These are phyloP conservation scores for Babyrousa celebensis DNA, from an alignment of 2,797 vertebrate genomes.

Conservation along the genomic window DNA sequence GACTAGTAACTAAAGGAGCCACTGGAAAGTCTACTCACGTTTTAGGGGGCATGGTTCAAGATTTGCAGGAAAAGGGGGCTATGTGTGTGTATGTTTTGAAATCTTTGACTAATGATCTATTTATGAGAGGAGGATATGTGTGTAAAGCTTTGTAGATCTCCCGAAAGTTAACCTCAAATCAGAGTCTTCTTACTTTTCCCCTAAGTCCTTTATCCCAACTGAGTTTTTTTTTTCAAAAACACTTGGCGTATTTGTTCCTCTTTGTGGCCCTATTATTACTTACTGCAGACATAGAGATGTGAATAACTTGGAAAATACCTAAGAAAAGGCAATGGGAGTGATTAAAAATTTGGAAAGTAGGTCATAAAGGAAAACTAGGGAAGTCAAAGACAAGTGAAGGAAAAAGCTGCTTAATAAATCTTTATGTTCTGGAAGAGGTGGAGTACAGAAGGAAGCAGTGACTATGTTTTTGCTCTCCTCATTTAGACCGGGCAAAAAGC, in stretches of 20 bases:
- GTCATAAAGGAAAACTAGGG: neutral
- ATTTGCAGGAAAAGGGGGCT: neutral
- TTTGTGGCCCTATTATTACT: neutral
- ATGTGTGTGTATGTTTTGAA: neutral
- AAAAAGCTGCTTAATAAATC: constrained; percentile 2
- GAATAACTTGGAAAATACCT: neutral
- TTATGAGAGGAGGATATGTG: neutral
- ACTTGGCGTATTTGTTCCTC: neutral
- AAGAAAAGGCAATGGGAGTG: neutral
- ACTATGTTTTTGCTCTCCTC: neutral
- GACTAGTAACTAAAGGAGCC: neutral
- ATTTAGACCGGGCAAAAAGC: neutral
- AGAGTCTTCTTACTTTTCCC: neutral
- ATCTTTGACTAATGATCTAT: neutral
- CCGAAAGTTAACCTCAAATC: neutral
- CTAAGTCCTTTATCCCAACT: neutral
- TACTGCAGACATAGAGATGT: neutral
- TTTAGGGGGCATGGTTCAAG: neutral
- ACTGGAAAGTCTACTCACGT: neutral
- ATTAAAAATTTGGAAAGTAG: neutral
- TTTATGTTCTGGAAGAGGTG: neutral
- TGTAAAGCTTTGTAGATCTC: neutral
- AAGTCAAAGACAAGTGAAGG: neutral
- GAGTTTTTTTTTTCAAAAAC: neutral
- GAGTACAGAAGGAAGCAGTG: neutral